Base-by-base conservation (phyloP, 2,113 vertebrate genomes). In the Hymenochirus boettgeri region DNA sequence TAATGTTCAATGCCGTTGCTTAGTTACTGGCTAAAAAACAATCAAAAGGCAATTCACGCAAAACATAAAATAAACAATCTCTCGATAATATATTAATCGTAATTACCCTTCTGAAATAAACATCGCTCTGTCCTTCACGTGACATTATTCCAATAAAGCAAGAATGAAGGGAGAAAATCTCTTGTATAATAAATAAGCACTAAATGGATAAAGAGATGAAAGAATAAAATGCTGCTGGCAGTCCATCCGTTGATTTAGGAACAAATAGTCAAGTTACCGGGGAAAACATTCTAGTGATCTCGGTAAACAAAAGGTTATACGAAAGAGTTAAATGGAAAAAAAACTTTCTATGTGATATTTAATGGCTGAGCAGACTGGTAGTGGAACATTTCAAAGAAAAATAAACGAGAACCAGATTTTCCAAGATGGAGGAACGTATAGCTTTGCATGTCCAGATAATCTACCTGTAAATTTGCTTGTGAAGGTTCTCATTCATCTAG, bases 71-170 rank as follows among this genome's bases (percentile, higher is more conserved):
- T 57, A 57, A 57, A 57, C 18, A 57, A 19, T 57, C 54, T 31
- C 31, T 35, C 31, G 31, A 57, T 57, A 57, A 57, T 35, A 29
- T 57, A 35, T 57, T 57, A 55, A 57, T 57, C 54, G 31, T 35
- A 57, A 57, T 33, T 33, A 35, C 31, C 29, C 54, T 57, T 57
- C 54, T 35, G 54, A 57, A 29, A 57, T 57, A 57, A 57, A 57
- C 54, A 35, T 27, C 27, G n/a, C 23, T 22, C 29, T 57, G 54
- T 57, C 54, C 54, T 57, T 57, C 54, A 57, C 54, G 31, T 57
- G 31, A 33, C 18, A 29, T n/a, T 57, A 57, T 57, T 35, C 54
- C 29, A 48, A 48, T 48, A 48, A 9, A 22, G 46, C 46, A 22
- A 22, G 3, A 48, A 19, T 22, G 10, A 21, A 22, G 18, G 19